Evolutionary conservation across 2,888 invertebrate species (phyloP).

Genomic region (Pterostichus madidus): DNA sequence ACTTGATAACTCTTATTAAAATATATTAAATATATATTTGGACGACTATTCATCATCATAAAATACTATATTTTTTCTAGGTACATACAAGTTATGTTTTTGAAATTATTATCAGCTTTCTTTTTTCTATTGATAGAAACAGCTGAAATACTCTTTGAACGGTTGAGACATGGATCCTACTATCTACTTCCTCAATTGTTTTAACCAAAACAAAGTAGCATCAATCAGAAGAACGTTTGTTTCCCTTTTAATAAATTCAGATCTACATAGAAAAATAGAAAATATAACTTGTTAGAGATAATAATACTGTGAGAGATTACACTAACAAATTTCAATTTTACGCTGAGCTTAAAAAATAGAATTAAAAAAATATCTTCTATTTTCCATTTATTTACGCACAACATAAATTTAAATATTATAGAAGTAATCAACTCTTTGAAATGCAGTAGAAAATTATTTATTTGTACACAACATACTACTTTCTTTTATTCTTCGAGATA

Average conservation of each 20-base stretch:
- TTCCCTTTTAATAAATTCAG: conserved; percentile 47
- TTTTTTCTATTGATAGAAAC: no score
- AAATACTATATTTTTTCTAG: conserved; percentile 59
- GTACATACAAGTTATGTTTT: conserved; percentile 6
- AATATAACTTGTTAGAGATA: conserved; percentile 49
- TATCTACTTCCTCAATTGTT: conserved; percentile 11
- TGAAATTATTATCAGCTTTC: conserved; percentile 49
- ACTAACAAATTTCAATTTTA: neutral
- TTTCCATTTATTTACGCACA: no score
- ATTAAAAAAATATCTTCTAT: no score
- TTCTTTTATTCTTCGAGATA: no score
- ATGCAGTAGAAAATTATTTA: conserved; percentile 37
- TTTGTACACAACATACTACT: conserved; percentile 16
- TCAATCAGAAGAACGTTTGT: conserved; percentile 19
- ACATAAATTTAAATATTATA: no score
- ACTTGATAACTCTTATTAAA: conserved; percentile 38
- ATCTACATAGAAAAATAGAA: conserved; percentile 64
- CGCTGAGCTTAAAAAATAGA: no score
- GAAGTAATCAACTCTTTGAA: neutral
- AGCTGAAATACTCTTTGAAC: conserved; percentile 61
- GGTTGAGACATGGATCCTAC: conserved; percentile 63
- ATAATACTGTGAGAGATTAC: neutral
- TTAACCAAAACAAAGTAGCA: no score
- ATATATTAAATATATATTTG: conserved; percentile 43
- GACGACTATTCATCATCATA: conserved; percentile 33